phyloP scores from a whole-genome alignment of 2,113 vertebrate species.

The Turdus rufiventris region DNA sequence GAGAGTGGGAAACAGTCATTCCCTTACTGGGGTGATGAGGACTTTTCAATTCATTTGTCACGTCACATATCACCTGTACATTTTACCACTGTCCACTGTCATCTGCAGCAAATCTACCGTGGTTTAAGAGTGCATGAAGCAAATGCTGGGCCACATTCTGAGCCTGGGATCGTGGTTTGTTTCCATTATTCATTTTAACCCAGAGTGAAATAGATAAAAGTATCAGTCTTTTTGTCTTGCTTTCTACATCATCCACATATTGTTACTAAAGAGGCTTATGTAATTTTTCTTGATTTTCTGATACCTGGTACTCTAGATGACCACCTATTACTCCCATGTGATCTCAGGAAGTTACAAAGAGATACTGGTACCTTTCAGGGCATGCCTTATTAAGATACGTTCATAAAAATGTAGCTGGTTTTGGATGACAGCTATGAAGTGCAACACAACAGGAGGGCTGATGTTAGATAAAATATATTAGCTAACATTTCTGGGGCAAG shows the following conservation, averaged over 20 bases:
- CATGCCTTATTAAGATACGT: background rate
- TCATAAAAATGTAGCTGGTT: constrained; percentile 13
- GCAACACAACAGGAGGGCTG: background rate
- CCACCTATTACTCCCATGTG: background rate
- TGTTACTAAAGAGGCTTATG: background rate
- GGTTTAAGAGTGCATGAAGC: background rate
- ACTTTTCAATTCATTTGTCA: background rate
- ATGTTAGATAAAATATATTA: constrained; percentile 34
- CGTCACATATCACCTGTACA: fast-evolving
- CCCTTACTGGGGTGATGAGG: background rate
- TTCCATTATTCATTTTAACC: background rate
- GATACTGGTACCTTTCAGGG: background rate
- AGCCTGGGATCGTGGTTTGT: background rate
- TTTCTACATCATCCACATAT: background rate
- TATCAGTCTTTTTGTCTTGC: background rate
- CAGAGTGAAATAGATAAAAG: background rate
- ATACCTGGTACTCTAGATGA: background rate
- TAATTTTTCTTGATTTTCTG: background rate
- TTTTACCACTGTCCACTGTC: background rate
- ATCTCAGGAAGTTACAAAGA: background rate
- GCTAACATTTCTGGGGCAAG: constrained; percentile 50
- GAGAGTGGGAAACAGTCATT: background rate
- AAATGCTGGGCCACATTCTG: background rate
- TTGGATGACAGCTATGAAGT: background rate
- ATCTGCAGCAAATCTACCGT: background rate